Percentiles rank a stretch among this genome's conserved stretches.
Conservation (phyloP, 2,888 invertebrate species). For the Tenthredo scrophulariae region DNA sequence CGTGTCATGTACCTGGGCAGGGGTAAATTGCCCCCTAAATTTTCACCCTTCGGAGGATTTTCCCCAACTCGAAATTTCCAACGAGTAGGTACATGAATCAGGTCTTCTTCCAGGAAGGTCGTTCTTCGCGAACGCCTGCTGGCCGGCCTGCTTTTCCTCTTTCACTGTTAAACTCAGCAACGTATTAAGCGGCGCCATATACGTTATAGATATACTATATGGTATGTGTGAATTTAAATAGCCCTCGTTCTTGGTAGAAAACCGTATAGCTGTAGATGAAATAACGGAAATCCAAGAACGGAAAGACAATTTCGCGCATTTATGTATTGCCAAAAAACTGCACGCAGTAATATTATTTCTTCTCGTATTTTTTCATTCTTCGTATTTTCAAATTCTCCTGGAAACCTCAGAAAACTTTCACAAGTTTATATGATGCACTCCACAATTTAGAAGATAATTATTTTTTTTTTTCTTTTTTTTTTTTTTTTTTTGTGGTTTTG, state of each 20-base stretch:
- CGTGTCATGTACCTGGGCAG: too few relatives aligned
- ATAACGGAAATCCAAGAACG: background rate
- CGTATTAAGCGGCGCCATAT: too few relatives aligned
- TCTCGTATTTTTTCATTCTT: too few relatives aligned
- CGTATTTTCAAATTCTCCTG: too few relatives aligned
- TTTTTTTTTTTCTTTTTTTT: background rate
- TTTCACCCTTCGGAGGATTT: too few relatives aligned
- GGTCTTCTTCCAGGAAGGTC: background rate
- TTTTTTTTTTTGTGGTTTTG: background rate
- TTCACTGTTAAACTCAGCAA: background rate
- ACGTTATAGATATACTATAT: background rate
- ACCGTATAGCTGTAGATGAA: background rate
- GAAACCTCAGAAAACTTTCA: too few relatives aligned
- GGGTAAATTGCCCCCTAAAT: too few relatives aligned
- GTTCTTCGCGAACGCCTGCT: background rate
- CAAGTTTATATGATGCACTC: background rate
- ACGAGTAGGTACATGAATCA: background rate
- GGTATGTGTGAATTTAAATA: background rate
- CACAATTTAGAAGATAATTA: too few relatives aligned
- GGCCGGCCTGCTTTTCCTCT: background rate
- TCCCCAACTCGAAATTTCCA: background rate
- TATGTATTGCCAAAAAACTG: too few relatives aligned
- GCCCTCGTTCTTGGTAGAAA: background rate
- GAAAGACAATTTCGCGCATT: too few relatives aligned
- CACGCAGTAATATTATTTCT: too few relatives aligned